A percentile compares a stretch with the other conserved stretches of the same genome.
Conservation (phyloP, 2,113 vertebrate genomes). For the Candoia aspera region DNA sequence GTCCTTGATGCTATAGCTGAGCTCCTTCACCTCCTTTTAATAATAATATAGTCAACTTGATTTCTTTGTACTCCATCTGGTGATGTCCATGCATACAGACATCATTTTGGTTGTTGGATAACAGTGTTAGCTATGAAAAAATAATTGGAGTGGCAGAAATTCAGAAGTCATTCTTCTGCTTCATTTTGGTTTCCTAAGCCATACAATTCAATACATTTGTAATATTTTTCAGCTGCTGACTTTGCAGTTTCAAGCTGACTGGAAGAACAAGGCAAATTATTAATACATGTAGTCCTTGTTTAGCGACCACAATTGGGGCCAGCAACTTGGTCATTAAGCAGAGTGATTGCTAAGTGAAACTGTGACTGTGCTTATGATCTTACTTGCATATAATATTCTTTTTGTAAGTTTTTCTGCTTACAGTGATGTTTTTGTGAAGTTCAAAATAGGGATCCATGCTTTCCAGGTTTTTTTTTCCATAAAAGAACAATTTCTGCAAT, state of each 20-base stretch:
- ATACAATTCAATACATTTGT: not conserved
- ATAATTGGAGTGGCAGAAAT: not conserved
- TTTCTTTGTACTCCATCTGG: not conserved
- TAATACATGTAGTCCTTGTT: not conserved
- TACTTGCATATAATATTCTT: not conserved
- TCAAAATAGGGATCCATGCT: not conserved
- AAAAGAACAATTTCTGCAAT: not conserved
- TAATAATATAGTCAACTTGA: not conserved
- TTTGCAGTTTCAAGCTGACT: conserved; percentile 49
- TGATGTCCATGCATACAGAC: not conserved
- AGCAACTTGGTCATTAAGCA: not conserved
- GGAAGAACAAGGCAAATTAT: conserved; percentile 26
- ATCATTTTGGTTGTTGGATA: not conserved
- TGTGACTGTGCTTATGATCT: not conserved
- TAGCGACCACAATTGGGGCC: not conserved
- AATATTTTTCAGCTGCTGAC: conserved; percentile 51
- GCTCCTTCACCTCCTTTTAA: not conserved
- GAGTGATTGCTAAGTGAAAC: not conserved
- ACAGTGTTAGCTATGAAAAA: not conserved
- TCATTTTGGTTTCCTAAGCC: conserved; percentile 24
- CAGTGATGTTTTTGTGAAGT: not conserved
- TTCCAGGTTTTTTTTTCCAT: not conserved
- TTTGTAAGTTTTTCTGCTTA: not conserved
- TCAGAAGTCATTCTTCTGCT: not conserved
- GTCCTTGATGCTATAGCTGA: not conserved